These are phyloP conservation scores for Dendrolimus punctatus DNA, from an alignment of 1,140 invertebrate genomes.

Conservation along the genomic window DNA sequence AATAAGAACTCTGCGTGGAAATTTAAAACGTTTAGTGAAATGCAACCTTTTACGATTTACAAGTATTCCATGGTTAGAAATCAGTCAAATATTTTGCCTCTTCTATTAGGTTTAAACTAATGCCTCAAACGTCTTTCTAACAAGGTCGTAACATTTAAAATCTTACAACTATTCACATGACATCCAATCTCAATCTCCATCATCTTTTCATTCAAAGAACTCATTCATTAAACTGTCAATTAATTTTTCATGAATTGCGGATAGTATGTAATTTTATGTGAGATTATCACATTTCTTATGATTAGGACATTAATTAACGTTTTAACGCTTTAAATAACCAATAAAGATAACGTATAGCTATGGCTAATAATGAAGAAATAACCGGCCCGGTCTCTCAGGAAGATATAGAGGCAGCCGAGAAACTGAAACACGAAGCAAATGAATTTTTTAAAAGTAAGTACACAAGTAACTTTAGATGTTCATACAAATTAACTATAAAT, in stretches of 20 bases:
- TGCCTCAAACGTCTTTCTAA: too few relatives aligned
- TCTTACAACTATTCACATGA: constrained; percentile 25
- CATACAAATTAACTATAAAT: too few relatives aligned
- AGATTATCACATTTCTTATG: constrained; percentile 44
- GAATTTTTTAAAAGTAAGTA: constrained; percentile 64
- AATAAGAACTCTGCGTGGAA: too few relatives aligned
- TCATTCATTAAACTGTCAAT: constrained; percentile 41
- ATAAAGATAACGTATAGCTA: constrained; percentile 23
- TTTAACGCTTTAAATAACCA: constrained; percentile 30
- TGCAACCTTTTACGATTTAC: too few relatives aligned
- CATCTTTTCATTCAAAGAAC: constrained; percentile 21
- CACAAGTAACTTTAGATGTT: neutral
- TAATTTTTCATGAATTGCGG: constrained; percentile 48
- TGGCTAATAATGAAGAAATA: constrained; percentile 52
- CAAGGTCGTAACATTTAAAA: too few relatives aligned
- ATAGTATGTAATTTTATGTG: constrained; percentile 40
- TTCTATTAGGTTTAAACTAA: too few relatives aligned
- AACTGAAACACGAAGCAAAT: constrained; percentile 64
- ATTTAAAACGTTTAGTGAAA: too few relatives aligned
- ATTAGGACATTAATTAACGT: constrained; percentile 28
- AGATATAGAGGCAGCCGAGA: constrained; percentile 54
- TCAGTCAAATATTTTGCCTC: too few relatives aligned
- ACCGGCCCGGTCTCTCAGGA: constrained; percentile 47
- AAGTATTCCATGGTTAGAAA: too few relatives aligned
- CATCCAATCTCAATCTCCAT: neutral